phyloP scores from a whole-genome alignment of 2,888 invertebrate species.

The Euplexia lucipara region DNA sequence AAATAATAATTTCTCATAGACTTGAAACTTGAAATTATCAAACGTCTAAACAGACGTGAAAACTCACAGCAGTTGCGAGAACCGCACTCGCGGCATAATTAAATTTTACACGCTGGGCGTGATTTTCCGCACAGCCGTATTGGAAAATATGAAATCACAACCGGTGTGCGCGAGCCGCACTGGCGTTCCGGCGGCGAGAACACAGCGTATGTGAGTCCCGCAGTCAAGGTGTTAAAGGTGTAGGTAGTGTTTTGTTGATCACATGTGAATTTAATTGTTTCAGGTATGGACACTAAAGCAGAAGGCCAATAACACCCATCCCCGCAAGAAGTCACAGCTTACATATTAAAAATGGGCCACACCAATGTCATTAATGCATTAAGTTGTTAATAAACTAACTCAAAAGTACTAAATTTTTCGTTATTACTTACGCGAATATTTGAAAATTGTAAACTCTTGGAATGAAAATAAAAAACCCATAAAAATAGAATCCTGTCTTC shows the following conservation, averaged over 20 bases:
- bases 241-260: slow-evolving; percentile 4
- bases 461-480: slow-evolving; percentile 71
- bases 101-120: too few relatives aligned
- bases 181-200: too few relatives aligned
- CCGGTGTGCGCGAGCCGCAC: too few relatives aligned
- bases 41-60: too few relatives aligned
- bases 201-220: too few relatives aligned
- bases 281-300: slow-evolving; percentile 89
- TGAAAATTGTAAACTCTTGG: slow-evolving; percentile 74
- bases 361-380: slow-evolving; percentile 82
- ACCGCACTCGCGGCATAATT: too few relatives aligned
- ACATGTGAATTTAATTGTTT: slow-evolving; percentile 66
- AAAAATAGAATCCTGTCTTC: slow-evolving; percentile 80
- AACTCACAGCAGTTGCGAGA: too few relatives aligned
- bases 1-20: too few relatives aligned
- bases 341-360: slow-evolving; percentile 72
- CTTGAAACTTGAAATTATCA: too few relatives aligned
- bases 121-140: too few relatives aligned
- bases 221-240: too few relatives aligned
- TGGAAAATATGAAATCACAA: too few relatives aligned
- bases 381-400: slow-evolving; percentile 83
- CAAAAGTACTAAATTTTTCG: slow-evolving; percentile 78
- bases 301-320: slow-evolving; percentile 44
- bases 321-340: slow-evolving; percentile 58
- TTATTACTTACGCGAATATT: slow-evolving; percentile 80